Conservation (phyloP, 23 tunicate genomes). For the Ciona savignyi region DNA sequence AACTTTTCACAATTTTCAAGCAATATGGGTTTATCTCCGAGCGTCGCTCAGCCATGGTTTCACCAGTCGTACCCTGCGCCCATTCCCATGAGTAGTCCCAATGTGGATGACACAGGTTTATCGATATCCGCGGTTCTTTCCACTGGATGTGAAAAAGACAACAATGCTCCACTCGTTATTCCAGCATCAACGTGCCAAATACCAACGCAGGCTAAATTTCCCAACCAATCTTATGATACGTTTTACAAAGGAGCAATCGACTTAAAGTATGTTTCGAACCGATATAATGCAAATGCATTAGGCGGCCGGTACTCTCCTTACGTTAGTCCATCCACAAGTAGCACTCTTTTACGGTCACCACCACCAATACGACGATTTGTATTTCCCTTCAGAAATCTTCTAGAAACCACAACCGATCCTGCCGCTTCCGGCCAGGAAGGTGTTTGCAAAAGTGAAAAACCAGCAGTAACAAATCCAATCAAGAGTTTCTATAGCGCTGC, state of each 20-base stretch:
- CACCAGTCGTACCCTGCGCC: background rate
- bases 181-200: too few species aligned
- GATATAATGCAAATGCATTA: background rate
- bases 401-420: slow-evolving; percentile 1
- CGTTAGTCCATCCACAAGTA: background rate
- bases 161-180: too few species aligned
- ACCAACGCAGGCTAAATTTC: too few species aligned
- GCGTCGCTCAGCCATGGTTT: background rate
- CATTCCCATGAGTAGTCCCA: background rate
- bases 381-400: slow-evolving; percentile 46
- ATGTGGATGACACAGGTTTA: background rate
- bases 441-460: background rate
- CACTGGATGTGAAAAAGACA: too few species aligned
- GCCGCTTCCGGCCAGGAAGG: background rate
- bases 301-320: background rate
- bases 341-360: slow-evolving; percentile 15
- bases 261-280: background rate
- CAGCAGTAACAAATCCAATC: background rate
- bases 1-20: background rate
- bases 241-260: background rate
- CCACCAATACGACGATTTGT: slow-evolving; percentile 63
- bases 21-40: background rate
- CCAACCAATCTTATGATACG: too few species aligned
- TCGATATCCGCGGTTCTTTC: background rate
- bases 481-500: too few species aligned